Evolutionary conservation across 2,113 vertebrate genomes (phyloP), one percentile per base, ranked within the genome.

Genomic region (Talpa occidentalis): DNA sequence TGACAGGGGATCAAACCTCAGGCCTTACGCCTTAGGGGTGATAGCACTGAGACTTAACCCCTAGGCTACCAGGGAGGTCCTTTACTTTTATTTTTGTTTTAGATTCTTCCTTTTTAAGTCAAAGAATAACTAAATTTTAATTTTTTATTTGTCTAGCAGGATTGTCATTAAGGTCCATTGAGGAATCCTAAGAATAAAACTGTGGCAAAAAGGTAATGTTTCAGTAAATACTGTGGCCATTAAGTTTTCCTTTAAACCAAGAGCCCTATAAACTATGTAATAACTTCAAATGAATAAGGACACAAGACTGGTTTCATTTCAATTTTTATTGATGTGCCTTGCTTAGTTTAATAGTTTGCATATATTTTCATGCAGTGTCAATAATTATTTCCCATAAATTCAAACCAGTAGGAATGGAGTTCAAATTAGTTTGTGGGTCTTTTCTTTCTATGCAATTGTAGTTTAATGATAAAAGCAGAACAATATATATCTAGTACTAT

Each of bases 391-490:
- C 30, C 78, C 0, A 7, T 96, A 47, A 73, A 70, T 96, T 97
- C 7, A 24, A 44, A 19, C 91, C 47, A 94, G 28, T 21, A 74
- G 26, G 56, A 42, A 28, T 30, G 78, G 56, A 85, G 26, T 70
- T 93, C 47, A 94, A 81, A 93, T 95, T 74, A 97, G 49, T 93
- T 59, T 54, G 26, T 64, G 52, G 62, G 8, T 24, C 26, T 73
- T 86, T 67, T 93, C 59, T 30, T 30, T 86, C 94, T 10, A 11
- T 44, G 79, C 6, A 59, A 37, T 49, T 94, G 56, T 76, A 93
- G 90, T 94, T 88, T 96, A 96, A 86, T 96, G 77, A 10, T 84
- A 88, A 79, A 93, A 69, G 49, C 47, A 21, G 10, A 89, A 77
- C 64, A 70, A 76, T 88, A 91, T 87, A 56, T 11, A 80, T 42